phyloP scores from a whole-genome alignment of 2,113 vertebrate genomes.

The Siniperca knerii region DNA sequence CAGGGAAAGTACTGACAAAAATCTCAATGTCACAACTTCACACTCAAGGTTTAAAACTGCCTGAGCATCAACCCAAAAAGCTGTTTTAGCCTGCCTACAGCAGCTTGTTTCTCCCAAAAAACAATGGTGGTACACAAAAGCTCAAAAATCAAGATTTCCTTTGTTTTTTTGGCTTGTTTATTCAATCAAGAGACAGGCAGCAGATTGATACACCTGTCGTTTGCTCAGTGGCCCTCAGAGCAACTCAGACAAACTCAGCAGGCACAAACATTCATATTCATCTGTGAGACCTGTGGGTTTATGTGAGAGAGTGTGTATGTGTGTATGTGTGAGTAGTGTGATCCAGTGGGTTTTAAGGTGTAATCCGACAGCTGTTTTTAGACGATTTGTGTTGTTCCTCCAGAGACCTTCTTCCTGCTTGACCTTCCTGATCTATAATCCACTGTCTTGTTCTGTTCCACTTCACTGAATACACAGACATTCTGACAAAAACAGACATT shows the following conservation, averaged over 20 bases:
- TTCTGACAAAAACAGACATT: conserved; percentile 37
- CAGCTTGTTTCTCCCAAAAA: not conserved
- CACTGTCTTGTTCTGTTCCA: conserved; percentile 55
- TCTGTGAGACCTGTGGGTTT: conserved; percentile 32
- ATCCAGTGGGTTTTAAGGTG: conserved; percentile 52
- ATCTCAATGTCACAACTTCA: not conserved
- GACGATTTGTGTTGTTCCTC: conserved; percentile 47
- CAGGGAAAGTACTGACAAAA: no score
- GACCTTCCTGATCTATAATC: conserved; percentile 69
- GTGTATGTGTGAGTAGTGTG: conserved; percentile 14
- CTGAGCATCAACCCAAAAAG: not conserved
- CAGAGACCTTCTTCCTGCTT: conserved; percentile 45
- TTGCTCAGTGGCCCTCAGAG: conserved; percentile 51
- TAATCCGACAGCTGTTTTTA: conserved; percentile 70
- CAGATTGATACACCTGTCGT: conserved; percentile 64
- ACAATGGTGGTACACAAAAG: conserved; percentile 8
- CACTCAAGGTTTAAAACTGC: not conserved
- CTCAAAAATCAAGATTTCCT: conserved; percentile 46
- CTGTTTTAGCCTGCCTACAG: not conserved
- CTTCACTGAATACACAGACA: conserved; percentile 48
- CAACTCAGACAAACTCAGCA: conserved; percentile 51
- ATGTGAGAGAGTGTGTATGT: not conserved
- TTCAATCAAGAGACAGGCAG: conserved; percentile 44
- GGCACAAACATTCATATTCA: conserved; percentile 66
- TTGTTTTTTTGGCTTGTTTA: conserved; percentile 54